Evolutionary conservation across 2,113 vertebrate genomes (phyloP).

Genomic region (Clarias batrachus): DNA sequence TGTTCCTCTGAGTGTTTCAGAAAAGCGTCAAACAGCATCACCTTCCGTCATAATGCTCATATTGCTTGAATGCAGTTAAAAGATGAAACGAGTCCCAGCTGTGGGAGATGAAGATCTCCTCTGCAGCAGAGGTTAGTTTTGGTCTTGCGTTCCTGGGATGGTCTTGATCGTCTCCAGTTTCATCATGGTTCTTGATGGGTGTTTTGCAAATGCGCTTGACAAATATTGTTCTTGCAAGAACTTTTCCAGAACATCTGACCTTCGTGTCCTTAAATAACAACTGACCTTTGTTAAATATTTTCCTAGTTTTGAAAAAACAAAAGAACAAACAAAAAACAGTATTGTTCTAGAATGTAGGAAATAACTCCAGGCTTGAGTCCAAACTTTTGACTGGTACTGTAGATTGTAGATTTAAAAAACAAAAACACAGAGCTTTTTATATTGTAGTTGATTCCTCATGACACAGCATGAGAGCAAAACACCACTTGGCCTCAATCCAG

Average conservation of each 20-base stretch:
- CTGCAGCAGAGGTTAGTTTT: background rate
- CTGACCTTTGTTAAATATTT: too few species aligned
- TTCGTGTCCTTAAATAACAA: too few species aligned
- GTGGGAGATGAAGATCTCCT: background rate
- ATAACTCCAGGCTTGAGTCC: background rate
- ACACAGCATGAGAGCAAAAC: background rate
- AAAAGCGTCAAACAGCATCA: background rate
- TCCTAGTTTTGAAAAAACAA: too few species aligned
- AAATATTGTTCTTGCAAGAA: too few species aligned
- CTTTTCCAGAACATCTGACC: too few species aligned
- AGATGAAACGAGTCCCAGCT: background rate
- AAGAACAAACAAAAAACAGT: too few species aligned
- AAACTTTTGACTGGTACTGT: background rate
- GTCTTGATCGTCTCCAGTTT: too few species aligned
- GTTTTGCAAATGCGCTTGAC: too few species aligned
- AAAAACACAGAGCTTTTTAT: background rate
- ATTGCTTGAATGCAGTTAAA: background rate
- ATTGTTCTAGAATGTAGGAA: too few species aligned
- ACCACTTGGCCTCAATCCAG: background rate
- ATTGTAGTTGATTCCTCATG: background rate
- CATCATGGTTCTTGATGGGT: too few species aligned
- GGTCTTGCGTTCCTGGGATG: too few species aligned
- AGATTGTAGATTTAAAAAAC: background rate
- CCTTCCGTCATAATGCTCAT: too few species aligned
- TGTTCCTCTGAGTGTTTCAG: background rate